These are phyloP conservation scores for Xylota sylvarum DNA, from an alignment of 2,888 invertebrate species.

Conservation along the genomic window DNA sequence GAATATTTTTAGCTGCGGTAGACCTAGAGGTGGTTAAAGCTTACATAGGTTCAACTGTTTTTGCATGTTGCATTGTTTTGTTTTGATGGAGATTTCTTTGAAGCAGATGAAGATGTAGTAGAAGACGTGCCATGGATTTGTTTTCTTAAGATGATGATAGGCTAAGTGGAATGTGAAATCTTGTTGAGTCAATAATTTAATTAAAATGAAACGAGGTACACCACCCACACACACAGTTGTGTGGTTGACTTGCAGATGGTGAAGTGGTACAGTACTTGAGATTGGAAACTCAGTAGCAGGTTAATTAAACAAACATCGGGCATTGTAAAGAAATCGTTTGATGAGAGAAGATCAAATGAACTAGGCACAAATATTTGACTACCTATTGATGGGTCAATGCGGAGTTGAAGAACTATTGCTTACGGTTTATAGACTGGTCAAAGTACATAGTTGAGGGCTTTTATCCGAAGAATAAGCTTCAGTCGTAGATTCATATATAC, in stretches of 20 bases:
- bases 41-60: not conserved
- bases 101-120: conserved; percentile 10
- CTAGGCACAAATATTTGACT: conserved; percentile 2
- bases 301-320: conserved; percentile 9
- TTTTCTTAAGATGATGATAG: conserved; percentile 12
- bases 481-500: too few species aligned
- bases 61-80: conserved; percentile 16
- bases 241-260: conserved; percentile 2
- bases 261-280: conserved; percentile 6
- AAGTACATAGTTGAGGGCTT: too few species aligned
- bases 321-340: not conserved
- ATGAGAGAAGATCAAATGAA: conserved; percentile 6
- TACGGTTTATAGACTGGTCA: too few species aligned
- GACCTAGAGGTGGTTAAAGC: conserved; percentile 18
- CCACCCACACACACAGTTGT: conserved; percentile 9
- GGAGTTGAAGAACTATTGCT: not conserved
- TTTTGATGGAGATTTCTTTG: not conserved
- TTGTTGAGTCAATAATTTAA: conserved; percentile 32
- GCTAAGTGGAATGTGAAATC: conserved; percentile 31
- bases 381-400: not conserved
- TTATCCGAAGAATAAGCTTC: too few species aligned
- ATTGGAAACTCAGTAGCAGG: conserved; percentile 21
- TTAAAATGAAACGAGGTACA: conserved; percentile 1
- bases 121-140: conserved; percentile 6
- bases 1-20: conserved; percentile 20